Evolutionary conservation across 2,888 invertebrate species (phyloP), one percentile per base, ranked within the genome.

Genomic region (Melanostoma scalare): DNA sequence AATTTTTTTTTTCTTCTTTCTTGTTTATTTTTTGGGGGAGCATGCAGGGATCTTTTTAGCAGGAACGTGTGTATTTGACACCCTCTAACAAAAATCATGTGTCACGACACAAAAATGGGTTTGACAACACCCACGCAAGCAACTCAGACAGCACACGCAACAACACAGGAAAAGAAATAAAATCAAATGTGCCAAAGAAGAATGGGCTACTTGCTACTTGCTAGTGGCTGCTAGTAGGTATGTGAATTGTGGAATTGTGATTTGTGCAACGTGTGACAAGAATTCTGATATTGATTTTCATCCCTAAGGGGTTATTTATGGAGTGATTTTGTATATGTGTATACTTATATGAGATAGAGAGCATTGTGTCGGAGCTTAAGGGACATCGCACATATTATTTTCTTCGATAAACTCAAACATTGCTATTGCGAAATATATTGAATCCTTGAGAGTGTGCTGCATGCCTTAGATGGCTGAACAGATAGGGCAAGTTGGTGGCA

Each of bases 221-320:
- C 4, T 20, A 30, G 10, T 20, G 5, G 33, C 44, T n/a, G 30
- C 6, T 20, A 9, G 48, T 38, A 55, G 30, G 36, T 6, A 40
- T 30, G 6, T 6, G 55, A 48, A 55, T 55, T 35, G 61, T 42
- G 55, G 53, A 73, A 78, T 78, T 68, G 82, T 74, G 78, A 82
- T 78, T 82, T 78, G 69, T 82, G 73, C 73, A 74, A 69, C 53
- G 73, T 82, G 78, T 74, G 78, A 69, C 73, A 65, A 46, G 73
- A 82, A 78, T 82, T 74, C 53, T 38, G 50, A 38, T 53, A 78
- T 82, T 69, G 82, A 69, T 78, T 73, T 72, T 65, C 30, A 50
- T 81, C 55, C 67, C 53, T 58, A 36, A 52, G 55, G 20, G 67
- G 40, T 67, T 76, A 77, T 56, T 55, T 67, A 67, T 72, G 33